Percentiles rank a stretch among this genome's conserved stretches.
phyloP scores from a whole-genome alignment of 1,140 invertebrate genomes.

The Drosophila sechellia region DNA sequence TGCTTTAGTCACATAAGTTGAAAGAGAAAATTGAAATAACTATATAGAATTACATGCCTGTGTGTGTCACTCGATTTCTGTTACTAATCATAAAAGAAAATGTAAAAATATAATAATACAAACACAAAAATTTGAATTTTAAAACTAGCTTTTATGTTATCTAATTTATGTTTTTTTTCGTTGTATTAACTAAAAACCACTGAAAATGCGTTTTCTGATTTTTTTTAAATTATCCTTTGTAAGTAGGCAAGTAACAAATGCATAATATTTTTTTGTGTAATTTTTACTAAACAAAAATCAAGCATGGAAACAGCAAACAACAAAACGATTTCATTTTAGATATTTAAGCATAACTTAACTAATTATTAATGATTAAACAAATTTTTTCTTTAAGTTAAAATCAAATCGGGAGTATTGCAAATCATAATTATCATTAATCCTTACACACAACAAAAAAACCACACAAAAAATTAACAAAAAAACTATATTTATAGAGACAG shows the following conservation, averaged over 20 bases:
- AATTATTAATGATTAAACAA: conserved; percentile 48
- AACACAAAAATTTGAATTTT: conserved; percentile 25
- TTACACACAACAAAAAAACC: conserved; percentile 30
- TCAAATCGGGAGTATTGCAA: conserved; percentile 80
- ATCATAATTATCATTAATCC: conserved; percentile 53
- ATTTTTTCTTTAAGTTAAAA: conserved; percentile 59
- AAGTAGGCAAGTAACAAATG: conserved; percentile 64
- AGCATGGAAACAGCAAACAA: conserved; percentile 40
- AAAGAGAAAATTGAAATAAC: conserved; percentile 28
- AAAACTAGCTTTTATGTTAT: conserved; percentile 26
- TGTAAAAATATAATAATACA: conserved; percentile 39
- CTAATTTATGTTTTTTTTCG: conserved; percentile 30
- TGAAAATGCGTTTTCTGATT: conserved; percentile 29
- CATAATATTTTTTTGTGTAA: conserved; percentile 57
- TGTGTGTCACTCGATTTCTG: conserved; percentile 42
- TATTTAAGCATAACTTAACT: conserved; percentile 63
- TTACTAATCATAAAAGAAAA: conserved; percentile 39
- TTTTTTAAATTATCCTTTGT: conserved; percentile 39
- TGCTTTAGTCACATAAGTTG: conserved; percentile 43
- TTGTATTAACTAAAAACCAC: conserved; percentile 20
- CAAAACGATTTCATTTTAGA: conserved; percentile 73
- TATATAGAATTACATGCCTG: conserved; percentile 29
- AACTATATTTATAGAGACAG: conserved; percentile 53
- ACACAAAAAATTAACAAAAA: conserved; percentile 33
- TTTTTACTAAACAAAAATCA: conserved; percentile 47